Conservation (phyloP, 2,113 vertebrate species). For the Neogale vison region DNA sequence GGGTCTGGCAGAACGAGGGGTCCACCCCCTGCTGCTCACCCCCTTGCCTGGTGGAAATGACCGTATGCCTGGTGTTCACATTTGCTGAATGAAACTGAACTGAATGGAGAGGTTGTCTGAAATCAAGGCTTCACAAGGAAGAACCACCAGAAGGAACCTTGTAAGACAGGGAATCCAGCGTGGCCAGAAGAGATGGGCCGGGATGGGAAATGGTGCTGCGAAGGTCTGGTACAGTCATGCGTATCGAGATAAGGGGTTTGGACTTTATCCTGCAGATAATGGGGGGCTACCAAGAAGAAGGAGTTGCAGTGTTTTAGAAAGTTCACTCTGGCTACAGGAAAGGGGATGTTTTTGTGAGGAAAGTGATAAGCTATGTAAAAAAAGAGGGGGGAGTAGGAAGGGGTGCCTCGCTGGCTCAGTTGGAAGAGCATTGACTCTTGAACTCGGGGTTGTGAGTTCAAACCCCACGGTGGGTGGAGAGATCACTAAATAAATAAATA, state of each 20-base stretch:
- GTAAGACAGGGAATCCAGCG: neutral
- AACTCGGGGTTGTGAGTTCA: neutral
- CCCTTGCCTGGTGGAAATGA: neutral
- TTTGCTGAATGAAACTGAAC: neutral
- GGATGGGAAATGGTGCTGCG: fast-evolving
- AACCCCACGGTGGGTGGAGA: neutral
- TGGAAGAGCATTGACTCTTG: neutral
- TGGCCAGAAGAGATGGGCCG: neutral
- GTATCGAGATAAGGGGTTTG: neutral
- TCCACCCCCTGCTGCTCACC: neutral
- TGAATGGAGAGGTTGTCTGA: neutral
- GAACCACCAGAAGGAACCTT: neutral
- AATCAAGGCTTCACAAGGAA: neutral
- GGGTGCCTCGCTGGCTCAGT: neutral
- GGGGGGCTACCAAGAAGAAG: neutral
- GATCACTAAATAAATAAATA: neutral
- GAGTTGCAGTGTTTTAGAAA: neutral
- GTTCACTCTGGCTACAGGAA: neutral
- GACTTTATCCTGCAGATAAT: neutral
- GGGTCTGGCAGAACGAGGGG: neutral
- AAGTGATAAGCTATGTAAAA: neutral
- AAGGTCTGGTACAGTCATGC: fast-evolving
- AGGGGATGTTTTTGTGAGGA: neutral
- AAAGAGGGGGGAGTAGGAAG: neutral
- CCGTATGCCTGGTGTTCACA: neutral